These are phyloP conservation scores for Pegoplata infirma DNA, from an alignment of 2,888 invertebrate genomes.

Conservation along the genomic window DNA sequence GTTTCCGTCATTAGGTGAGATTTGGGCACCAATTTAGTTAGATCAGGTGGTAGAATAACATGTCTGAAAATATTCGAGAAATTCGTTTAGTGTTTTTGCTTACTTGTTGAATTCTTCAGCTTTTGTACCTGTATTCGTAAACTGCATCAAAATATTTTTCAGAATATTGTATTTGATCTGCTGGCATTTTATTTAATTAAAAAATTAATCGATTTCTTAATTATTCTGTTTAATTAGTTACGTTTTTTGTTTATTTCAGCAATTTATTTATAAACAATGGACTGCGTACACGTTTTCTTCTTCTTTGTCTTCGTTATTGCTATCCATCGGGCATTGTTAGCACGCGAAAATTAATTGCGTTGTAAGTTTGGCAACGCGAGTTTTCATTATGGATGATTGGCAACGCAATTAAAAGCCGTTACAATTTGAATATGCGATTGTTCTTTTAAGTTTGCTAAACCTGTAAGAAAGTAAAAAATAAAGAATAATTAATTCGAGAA, in stretches of 20 bases:
- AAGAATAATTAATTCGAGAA: no score
- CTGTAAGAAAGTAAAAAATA: no score
- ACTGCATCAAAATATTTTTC: slow-evolving; percentile 92
- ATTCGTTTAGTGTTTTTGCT: background rate
- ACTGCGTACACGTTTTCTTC: background rate
- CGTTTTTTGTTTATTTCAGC: background rate
- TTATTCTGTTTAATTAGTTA: background rate
- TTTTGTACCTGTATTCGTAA: slow-evolving; percentile 90
- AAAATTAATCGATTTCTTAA: background rate
- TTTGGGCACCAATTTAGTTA: slow-evolving; percentile 91
- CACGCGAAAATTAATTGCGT: slow-evolving; percentile 5
- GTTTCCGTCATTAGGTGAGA: slow-evolving; percentile 95
- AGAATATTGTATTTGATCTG: slow-evolving; percentile 93
- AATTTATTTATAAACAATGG: slow-evolving; percentile 46
- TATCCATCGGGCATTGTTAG: background rate
- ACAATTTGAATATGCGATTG: background rate
- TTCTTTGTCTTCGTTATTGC: background rate
- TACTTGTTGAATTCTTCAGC: slow-evolving; percentile 13
- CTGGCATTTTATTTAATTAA: slow-evolving; percentile 80
- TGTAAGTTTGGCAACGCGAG: background rate
- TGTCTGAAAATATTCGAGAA: slow-evolving; percentile 88
- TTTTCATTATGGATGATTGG: background rate
- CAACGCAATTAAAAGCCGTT: background rate
- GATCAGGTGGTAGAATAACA: slow-evolving; percentile 91
- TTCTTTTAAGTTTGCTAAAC: no score